These are phyloP conservation scores for Azorinus chamasolen DNA, from an alignment of 2,888 invertebrate species.

Conservation along the genomic window DNA sequence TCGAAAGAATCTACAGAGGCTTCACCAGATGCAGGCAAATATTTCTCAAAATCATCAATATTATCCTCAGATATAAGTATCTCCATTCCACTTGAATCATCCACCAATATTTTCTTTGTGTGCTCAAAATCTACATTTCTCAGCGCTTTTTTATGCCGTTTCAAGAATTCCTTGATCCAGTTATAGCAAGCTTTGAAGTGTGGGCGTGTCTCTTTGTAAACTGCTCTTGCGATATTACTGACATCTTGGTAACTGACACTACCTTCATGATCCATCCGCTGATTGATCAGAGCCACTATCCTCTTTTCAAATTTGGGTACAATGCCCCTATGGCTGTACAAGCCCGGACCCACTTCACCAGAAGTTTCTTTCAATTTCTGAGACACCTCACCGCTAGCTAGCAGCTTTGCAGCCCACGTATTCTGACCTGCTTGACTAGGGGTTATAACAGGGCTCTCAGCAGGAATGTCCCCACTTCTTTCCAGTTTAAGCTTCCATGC, in stretches of 20 bases:
- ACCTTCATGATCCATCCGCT: slow-evolving; percentile 53
- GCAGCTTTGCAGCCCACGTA: background rate
- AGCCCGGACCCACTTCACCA: slow-evolving; percentile 42
- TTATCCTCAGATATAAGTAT: slow-evolving; percentile 42
- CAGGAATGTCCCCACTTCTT: slow-evolving; percentile 37
- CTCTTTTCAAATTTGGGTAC: slow-evolving; percentile 54
- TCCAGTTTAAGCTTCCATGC: slow-evolving; percentile 54
- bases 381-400: slow-evolving; percentile 10
- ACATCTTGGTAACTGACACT: slow-evolving; percentile 59
- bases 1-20: slow-evolving; percentile 16
- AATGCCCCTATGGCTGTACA: slow-evolving; percentile 52
- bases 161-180: slow-evolving; percentile 59
- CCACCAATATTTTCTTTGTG: slow-evolving; percentile 26
- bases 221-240: slow-evolving; percentile 49
- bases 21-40: background rate
- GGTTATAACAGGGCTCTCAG: background rate
- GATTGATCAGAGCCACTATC: slow-evolving; percentile 39
- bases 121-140: slow-evolving; percentile 54
- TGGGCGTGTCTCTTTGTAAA: slow-evolving; percentile 61
- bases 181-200: slow-evolving; percentile 61
- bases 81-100: slow-evolving; percentile 41
- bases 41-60: slow-evolving; percentile 31
- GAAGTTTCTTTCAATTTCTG: slow-evolving; percentile 34
- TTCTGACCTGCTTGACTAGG: background rate
- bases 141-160: slow-evolving; percentile 55